These are phyloP conservation scores for Calidris pugnax DNA, from an alignment of 2,113 vertebrate genomes.

Conservation along the genomic window DNA sequence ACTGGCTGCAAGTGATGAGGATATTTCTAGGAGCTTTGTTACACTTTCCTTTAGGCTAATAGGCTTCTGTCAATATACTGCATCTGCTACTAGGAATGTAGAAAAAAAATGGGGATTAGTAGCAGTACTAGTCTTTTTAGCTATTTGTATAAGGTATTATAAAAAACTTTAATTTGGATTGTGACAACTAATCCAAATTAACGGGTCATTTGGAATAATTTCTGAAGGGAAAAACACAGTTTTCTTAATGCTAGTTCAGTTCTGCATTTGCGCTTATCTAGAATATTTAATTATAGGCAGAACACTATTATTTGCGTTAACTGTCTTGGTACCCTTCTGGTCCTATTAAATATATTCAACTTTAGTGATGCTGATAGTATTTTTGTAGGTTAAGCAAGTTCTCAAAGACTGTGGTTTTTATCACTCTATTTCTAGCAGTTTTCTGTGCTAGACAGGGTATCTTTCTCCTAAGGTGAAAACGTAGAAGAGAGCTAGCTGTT, in stretches of 20 bases:
- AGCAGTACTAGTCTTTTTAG: neutral
- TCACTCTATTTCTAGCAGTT: neutral
- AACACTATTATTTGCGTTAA: neutral
- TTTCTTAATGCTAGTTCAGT: neutral
- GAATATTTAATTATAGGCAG: neutral
- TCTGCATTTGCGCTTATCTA: neutral
- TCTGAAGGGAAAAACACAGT: neutral
- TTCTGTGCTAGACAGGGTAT: neutral
- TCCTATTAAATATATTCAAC: neutral
- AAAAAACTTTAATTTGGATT: neutral
- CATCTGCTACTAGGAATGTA: neutral
- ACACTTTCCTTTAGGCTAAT: too few species aligned
- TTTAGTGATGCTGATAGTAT: neutral
- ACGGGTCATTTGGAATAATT: neutral
- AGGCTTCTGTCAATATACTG: neutral
- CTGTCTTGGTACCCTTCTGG: neutral
- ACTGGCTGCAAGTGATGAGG: neutral
- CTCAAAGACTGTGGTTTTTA: neutral
- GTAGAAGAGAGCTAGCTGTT: neutral
- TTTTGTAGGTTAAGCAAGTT: neutral
- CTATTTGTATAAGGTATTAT: neutral
- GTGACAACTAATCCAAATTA: neutral
- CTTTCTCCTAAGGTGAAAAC: neutral
- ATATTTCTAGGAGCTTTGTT: neutral
- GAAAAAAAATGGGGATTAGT: neutral